Evolutionary conservation across 1,140 invertebrate species (phyloP).

Genomic region (Hypsibius dujardini): DNA sequence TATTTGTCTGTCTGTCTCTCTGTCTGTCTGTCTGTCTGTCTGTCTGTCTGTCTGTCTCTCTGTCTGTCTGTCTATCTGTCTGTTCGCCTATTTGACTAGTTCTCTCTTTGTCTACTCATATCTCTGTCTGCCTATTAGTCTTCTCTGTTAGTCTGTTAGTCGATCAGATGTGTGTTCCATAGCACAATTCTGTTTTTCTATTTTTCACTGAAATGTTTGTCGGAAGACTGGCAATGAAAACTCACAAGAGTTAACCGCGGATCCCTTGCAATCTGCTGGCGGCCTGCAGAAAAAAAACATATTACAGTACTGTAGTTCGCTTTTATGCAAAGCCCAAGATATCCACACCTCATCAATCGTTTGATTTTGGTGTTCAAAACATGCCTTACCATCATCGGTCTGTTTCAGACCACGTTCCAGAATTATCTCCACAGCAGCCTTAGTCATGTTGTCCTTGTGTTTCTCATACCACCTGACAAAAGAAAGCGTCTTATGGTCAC

Average conservation of each 20-base stretch:
- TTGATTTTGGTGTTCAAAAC: no score
- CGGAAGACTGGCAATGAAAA: neutral
- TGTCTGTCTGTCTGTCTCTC: no score
- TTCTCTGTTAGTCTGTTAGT: no score
- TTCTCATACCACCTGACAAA: slow-evolving; percentile 25
- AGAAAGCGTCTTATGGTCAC: no score
- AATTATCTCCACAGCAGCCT: slow-evolving; percentile 43
- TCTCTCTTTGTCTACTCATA: no score
- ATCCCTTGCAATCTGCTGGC: slow-evolving; percentile 21
- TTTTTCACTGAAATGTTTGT: neutral
- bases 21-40: no score
- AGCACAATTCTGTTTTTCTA: neutral
- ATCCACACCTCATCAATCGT: neutral
- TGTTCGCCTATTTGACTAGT: no score
- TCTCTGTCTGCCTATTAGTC: no score
- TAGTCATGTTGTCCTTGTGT: slow-evolving; percentile 30
- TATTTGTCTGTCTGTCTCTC: no score
- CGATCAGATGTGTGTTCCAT: no score
- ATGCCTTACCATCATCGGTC: neutral
- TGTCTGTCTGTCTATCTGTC: no score
- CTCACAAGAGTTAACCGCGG: neutral
- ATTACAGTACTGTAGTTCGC: no score
- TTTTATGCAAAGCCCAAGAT: neutral
- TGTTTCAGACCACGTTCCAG: slow-evolving; percentile 35
- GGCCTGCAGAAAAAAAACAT: slow-evolving; percentile 25